Percentiles rank a stretch among this genome's conserved stretches.
phyloP scores from a whole-genome alignment of 2,797 vertebrate genomes.

The Enteromius thamalakanensis region DNA sequence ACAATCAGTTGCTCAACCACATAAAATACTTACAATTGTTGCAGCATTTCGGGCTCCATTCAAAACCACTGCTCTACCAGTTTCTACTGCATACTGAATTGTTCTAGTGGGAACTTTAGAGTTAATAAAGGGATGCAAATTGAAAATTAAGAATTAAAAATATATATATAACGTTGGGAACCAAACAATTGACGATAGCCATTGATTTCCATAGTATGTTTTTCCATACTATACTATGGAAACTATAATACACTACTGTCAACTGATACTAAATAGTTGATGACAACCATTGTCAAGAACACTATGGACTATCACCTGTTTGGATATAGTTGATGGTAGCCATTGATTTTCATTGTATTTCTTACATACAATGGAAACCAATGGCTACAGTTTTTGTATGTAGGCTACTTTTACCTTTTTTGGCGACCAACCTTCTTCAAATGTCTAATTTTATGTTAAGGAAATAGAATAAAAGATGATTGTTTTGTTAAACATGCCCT shows the following conservation, averaged over 20 bases:
- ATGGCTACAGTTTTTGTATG: no score
- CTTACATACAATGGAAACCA: no score
- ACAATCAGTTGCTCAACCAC: slow-evolving; percentile 22
- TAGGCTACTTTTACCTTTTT: not conserved
- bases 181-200: not conserved
- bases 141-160: not conserved
- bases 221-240: not conserved
- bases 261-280: not conserved
- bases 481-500: not conserved
- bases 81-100: slow-evolving; percentile 16
- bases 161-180: not conserved
- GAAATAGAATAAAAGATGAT: not conserved
- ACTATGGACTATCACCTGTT: no score
- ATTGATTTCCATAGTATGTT: not conserved
- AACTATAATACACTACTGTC: not conserved
- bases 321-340: no score
- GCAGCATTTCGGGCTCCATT: slow-evolving; percentile 41
- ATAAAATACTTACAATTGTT: slow-evolving; percentile 6
- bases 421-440: not conserved
- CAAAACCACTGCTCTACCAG: slow-evolving; percentile 13
- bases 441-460: not conserved
- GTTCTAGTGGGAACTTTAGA: slow-evolving; percentile 4
- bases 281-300: not conserved
- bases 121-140: not conserved
- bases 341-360: no score